phyloP scores from a whole-genome alignment of 1,140 invertebrate genomes.

The Drosophila gunungcola region DNA sequence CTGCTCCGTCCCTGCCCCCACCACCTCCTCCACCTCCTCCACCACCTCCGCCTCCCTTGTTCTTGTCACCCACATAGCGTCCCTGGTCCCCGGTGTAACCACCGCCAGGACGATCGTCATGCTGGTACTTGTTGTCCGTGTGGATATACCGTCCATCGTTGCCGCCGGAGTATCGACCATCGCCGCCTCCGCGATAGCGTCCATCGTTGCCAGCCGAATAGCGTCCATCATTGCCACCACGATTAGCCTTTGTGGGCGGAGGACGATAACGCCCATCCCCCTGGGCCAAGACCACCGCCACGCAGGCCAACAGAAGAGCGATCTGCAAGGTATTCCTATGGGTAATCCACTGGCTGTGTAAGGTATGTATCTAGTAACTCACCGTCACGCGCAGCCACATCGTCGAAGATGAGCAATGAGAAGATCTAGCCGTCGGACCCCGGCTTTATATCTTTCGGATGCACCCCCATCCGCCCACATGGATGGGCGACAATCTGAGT shows the following conservation, averaged over 20 bases:
- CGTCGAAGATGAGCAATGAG: slow-evolving; percentile 61
- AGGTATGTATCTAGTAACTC: slow-evolving; percentile 15
- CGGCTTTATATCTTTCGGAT: slow-evolving; percentile 68
- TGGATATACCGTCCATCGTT: slow-evolving; percentile 83
- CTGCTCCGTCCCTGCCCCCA: slow-evolving; percentile 30
- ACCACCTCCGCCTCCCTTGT: slow-evolving; percentile 32
- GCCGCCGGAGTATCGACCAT: slow-evolving; percentile 68
- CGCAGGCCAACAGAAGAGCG: slow-evolving; percentile 46
- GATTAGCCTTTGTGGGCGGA: slow-evolving; percentile 25
- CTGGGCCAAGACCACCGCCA: slow-evolving; percentile 58
- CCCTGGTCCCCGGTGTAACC: slow-evolving; percentile 49
- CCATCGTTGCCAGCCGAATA: slow-evolving; percentile 54
- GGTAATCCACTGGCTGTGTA: neutral
- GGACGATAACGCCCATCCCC: slow-evolving; percentile 80
- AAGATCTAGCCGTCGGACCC: slow-evolving; percentile 11
- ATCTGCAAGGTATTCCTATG: slow-evolving; percentile 24
- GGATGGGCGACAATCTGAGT: neutral
- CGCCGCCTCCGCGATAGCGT: slow-evolving; percentile 58
- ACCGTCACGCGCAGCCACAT: slow-evolving; percentile 73
- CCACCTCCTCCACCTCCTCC: slow-evolving; percentile 29
- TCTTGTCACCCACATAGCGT: slow-evolving; percentile 53
- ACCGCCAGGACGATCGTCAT: slow-evolving; percentile 69
- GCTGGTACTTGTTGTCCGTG: slow-evolving; percentile 68
- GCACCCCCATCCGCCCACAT: slow-evolving; percentile 50
- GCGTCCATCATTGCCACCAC: slow-evolving; percentile 52